Conservation (phyloP, 2,888 invertebrate genomes). For the Dicroscelio sp. region DNA sequence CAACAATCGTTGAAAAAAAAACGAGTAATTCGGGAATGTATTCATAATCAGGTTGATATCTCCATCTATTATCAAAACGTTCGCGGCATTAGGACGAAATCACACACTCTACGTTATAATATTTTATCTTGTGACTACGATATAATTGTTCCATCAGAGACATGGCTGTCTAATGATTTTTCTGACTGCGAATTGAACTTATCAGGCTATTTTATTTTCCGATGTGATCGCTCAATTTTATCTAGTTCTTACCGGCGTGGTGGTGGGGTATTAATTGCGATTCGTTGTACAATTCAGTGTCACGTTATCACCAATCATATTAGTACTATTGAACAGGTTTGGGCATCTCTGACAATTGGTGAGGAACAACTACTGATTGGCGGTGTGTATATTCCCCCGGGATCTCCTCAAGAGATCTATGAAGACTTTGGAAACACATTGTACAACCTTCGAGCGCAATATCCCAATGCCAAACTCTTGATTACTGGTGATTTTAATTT, state of each 20-base stretch:
- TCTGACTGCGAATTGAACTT: background rate
- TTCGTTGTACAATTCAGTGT: background rate
- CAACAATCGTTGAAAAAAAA: background rate
- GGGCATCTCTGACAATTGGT: background rate
- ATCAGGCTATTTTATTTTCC: background rate
- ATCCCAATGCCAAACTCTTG: background rate
- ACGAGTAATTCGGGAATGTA: background rate
- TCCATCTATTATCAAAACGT: constrained; percentile 14
- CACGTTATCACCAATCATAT: background rate
- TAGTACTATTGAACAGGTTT: background rate
- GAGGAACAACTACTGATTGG: background rate
- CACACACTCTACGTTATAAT: background rate
- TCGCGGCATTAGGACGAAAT: background rate
- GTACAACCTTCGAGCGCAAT: no score
- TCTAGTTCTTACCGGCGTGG: background rate
- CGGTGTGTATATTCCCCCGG: constrained; percentile 9
- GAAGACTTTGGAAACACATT: background rate
- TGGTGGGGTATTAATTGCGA: background rate
- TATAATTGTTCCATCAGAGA: background rate
- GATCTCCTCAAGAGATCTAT: background rate
- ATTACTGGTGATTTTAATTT: background rate
- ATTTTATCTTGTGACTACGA: background rate
- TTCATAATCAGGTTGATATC: background rate
- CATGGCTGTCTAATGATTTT: background rate
- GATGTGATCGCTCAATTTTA: background rate